phyloP scores from a whole-genome alignment of 1,140 invertebrate species.

The Magallana ariakensis region DNA sequence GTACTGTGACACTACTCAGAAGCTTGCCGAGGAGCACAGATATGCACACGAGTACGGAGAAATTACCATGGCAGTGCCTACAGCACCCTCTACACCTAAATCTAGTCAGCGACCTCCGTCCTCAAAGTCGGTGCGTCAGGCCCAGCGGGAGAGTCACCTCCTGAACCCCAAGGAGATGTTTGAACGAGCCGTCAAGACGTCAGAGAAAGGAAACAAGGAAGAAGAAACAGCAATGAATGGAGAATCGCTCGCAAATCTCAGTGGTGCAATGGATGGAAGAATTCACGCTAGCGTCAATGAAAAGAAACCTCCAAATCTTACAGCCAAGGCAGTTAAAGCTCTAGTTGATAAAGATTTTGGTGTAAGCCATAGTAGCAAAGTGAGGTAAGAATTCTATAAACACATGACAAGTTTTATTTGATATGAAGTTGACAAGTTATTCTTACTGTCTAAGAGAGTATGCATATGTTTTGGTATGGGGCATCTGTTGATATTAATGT shows the following conservation, averaged over 20 bases:
- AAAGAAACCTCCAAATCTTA: slow-evolving; percentile 8
- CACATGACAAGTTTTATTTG: too few species aligned
- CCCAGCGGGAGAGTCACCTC: slow-evolving; percentile 56
- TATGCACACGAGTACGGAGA: slow-evolving; percentile 76
- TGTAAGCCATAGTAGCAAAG: background rate
- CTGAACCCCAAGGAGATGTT: slow-evolving; percentile 70
- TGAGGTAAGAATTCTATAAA: background rate
- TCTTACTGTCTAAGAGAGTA: too few species aligned
- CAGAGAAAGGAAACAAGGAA: background rate
- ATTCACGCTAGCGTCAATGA: background rate
- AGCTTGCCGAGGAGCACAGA: slow-evolving; percentile 71
- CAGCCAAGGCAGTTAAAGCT: slow-evolving; percentile 25
- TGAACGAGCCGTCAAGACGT: slow-evolving; percentile 62
- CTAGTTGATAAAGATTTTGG: slow-evolving; percentile 28
- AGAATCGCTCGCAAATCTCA: background rate
- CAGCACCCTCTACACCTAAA: slow-evolving; percentile 62
- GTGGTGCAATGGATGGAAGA: slow-evolving; percentile 1
- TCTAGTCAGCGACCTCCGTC: slow-evolving; percentile 58
- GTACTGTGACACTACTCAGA: slow-evolving; percentile 71
- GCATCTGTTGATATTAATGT: too few species aligned
- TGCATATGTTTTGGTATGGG: too few species aligned
- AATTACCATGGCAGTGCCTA: slow-evolving; percentile 61
- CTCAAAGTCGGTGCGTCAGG: slow-evolving; percentile 36
- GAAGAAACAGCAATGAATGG: background rate
- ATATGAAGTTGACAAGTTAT: too few species aligned